Percentiles rank a stretch among this genome's conserved stretches.
Evolutionary conservation across 2,113 vertebrate genomes (phyloP).

Genomic region (Arizona elegans): DNA sequence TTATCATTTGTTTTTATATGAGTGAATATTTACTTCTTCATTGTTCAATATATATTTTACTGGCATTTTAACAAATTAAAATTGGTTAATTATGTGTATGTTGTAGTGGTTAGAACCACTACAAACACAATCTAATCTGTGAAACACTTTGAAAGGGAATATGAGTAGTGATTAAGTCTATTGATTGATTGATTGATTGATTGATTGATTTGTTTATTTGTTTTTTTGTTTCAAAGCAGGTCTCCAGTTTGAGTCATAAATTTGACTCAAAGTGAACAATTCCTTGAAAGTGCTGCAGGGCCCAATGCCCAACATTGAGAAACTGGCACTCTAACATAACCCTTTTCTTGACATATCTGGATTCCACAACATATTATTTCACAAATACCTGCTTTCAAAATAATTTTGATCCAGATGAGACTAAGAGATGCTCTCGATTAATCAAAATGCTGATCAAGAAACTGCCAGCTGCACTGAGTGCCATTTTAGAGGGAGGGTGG

Average conservation of each 20-base stretch:
- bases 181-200: neutral
- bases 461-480: neutral
- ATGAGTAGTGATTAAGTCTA: neutral
- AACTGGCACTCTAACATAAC: neutral
- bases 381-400: neutral
- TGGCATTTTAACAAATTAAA: neutral
- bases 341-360: neutral
- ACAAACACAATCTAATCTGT: neutral
- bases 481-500: neutral
- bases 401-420: neutral
- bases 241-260: neutral
- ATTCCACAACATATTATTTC: neutral
- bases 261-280: neutral
- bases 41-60: slow-evolving; percentile 1
- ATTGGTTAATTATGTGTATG: neutral
- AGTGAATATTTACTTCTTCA: slow-evolving; percentile 6
- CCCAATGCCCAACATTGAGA: neutral
- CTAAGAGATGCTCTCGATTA: neutral
- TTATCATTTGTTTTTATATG: neutral
- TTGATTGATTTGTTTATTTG: neutral
- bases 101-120: neutral
- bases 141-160: neutral
- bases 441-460: neutral
- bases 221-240: neutral
- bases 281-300: neutral